Conservation (phyloP, 2,113 vertebrate genomes). For the Antechinus stuartii region DNA sequence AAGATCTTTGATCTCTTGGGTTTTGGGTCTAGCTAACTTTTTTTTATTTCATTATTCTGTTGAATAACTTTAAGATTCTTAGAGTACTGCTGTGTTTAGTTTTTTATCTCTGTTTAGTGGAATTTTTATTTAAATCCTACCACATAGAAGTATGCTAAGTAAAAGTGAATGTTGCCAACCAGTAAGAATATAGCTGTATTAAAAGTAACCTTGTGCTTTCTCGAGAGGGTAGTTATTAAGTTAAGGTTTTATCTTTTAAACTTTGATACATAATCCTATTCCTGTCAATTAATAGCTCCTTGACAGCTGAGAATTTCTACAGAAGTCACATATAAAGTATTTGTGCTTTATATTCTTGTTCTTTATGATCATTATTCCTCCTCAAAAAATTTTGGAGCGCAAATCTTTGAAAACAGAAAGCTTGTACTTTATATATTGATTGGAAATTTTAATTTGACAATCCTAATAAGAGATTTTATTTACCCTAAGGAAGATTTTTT, state of each 20-base stretch:
- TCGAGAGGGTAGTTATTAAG: constrained; percentile 15
- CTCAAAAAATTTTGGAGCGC: constrained; percentile 8
- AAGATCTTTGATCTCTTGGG: constrained; percentile 56
- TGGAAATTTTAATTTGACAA: background rate
- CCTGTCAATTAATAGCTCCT: constrained; percentile 13
- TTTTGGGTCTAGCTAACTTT: background rate
- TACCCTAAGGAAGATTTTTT: constrained; percentile 23
- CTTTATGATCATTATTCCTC: background rate
- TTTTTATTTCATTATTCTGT: constrained; percentile 17
- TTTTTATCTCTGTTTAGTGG: background rate
- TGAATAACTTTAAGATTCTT: constrained; percentile 7
- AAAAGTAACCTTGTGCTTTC: constrained; percentile 36
- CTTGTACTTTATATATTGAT: constrained; percentile 37
- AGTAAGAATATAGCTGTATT: constrained; percentile 9
- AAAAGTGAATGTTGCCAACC: background rate
- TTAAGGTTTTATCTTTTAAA: background rate
- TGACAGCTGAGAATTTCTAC: background rate
- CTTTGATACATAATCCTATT: background rate
- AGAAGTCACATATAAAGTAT: constrained; percentile 25
- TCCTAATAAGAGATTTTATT: background rate
- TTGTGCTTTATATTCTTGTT: constrained; percentile 38
- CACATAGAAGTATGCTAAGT: background rate
- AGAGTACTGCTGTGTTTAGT: background rate
- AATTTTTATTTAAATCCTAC: constrained; percentile 32
- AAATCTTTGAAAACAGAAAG: background rate